A percentile compares a stretch with the other conserved stretches of the same genome.
phyloP scores from a whole-genome alignment of 2,888 invertebrate genomes.

The Mechanitis messenoides region DNA sequence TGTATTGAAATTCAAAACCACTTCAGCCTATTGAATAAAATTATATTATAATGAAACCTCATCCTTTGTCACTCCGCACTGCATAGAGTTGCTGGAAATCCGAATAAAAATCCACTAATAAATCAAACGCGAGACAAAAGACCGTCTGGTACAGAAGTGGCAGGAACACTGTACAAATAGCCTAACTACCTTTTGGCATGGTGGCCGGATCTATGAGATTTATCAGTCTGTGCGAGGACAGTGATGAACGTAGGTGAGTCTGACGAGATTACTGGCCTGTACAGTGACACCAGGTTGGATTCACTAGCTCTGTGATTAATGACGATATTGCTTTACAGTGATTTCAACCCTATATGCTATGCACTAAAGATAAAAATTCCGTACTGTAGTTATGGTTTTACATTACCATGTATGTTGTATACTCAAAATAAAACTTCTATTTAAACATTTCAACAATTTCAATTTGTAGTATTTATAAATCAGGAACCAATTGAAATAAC shows the following conservation, averaged over 20 bases:
- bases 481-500: too few relatives aligned
- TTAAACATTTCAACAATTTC: too few relatives aligned
- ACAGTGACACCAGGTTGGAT: constrained; percentile 5
- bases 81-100: background rate
- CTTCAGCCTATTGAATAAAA: background rate
- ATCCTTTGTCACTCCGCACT: background rate
- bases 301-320: constrained; percentile 1
- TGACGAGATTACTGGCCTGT: constrained; percentile 16
- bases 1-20: background rate
- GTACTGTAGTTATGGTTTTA: background rate
- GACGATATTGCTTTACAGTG: background rate
- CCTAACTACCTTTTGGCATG: constrained; percentile 18
- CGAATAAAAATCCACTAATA: constrained; percentile 5
- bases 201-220: constrained; percentile 34
- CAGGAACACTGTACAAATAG: constrained; percentile 19
- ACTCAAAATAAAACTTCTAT: too few relatives aligned
- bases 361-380: background rate
- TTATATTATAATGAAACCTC: background rate
- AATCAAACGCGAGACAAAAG: constrained; percentile 14
- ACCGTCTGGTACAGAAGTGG: constrained; percentile 12
- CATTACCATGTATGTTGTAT: background rate
- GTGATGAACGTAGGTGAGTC: constrained; percentile 36
- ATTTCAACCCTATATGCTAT: background rate
- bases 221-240: constrained; percentile 48
- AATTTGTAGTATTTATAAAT: too few relatives aligned